A percentile compares a stretch with the other conserved stretches of the same genome.
Evolutionary conservation across 2,113 vertebrate species (phyloP).

Genomic region (Nyctibius bracteatus): DNA sequence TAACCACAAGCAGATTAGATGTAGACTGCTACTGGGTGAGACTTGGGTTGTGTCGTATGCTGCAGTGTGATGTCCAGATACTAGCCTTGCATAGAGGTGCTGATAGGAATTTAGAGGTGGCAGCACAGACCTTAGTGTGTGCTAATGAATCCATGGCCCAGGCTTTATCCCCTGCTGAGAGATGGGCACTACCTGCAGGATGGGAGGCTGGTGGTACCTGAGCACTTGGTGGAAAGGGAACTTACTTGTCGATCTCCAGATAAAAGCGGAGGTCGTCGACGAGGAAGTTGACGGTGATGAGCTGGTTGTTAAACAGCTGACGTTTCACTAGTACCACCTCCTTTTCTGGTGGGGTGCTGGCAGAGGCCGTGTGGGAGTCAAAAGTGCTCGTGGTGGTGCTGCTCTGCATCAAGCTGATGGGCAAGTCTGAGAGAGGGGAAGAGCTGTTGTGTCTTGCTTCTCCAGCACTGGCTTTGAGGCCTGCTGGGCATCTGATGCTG

Average conservation of each 20-base stretch:
- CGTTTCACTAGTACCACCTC: neutral
- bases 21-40: neutral
- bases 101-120: neutral
- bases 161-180: neutral
- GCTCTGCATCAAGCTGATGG: neutral
- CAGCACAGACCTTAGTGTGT: neutral
- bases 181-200: too few relatives aligned
- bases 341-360: neutral
- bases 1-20: neutral
- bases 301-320: slow-evolving; percentile 8
- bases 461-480: neutral
- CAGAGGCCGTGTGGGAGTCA: fast-evolving
- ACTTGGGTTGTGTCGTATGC: neutral
- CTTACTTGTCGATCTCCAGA: slow-evolving; percentile 72
- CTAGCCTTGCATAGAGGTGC: neutral
- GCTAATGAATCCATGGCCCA: neutral
- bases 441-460: neutral
- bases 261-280: slow-evolving; percentile 66
- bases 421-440: slow-evolving; percentile 39
- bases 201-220: neutral
- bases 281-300: slow-evolving; percentile 61
- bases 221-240: neutral
- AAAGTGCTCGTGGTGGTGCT: fast-evolving
- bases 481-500: neutral
- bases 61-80: neutral